Conservation (phyloP, 2,113 vertebrate genomes). For the Guaruba guarouba region DNA sequence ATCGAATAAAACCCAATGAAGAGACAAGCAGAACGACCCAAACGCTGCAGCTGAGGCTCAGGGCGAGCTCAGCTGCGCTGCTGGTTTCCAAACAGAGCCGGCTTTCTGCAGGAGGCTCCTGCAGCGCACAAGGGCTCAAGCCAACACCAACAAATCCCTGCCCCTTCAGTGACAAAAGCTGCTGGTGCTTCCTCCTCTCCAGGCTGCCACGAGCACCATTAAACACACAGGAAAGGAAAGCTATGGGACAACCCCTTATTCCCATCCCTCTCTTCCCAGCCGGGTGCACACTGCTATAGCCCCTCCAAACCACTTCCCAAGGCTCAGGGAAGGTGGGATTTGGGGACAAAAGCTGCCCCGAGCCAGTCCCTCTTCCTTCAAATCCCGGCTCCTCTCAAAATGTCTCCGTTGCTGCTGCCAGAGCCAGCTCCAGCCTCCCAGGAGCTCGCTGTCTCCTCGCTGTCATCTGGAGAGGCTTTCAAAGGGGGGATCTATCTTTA, state of each 20-base stretch:
- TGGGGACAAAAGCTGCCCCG: not conserved
- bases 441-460: not conserved
- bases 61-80: not conserved
- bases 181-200: not conserved
- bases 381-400: not conserved
- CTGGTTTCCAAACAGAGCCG: not conserved
- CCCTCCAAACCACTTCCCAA: not conserved
- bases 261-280: not conserved
- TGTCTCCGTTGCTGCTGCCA: not conserved
- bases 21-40: not conserved
- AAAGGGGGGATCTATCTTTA: not conserved
- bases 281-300: fast-evolving
- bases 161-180: not conserved
- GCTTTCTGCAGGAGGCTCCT: not conserved
- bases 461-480: not conserved
- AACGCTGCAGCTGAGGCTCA: not conserved
- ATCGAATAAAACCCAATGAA: fast-evolving
- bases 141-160: not conserved
- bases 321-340: not conserved
- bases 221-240: not conserved
- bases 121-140: not conserved
- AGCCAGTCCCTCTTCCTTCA: not conserved
- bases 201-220: not conserved
- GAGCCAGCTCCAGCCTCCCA: not conserved
- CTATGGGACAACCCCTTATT: not conserved